Evolutionary conservation across 2,113 vertebrate genomes (phyloP), one percentile per base, ranked within the genome.

Genomic region (Gnathonemus echidnorhynchus): DNA sequence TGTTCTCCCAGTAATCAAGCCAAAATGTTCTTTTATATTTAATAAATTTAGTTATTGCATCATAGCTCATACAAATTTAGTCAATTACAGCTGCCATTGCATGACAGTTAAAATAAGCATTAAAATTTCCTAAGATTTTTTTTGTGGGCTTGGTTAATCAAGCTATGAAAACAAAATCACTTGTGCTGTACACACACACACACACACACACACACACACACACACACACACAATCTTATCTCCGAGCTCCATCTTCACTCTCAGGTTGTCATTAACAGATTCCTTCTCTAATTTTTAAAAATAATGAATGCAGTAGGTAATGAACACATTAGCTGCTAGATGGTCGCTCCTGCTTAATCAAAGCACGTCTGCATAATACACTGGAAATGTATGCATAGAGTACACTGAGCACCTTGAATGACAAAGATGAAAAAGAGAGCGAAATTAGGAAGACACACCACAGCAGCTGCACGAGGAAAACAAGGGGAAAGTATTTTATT

Each of bases 1-100:
- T 97, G 96, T 97, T 96, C 96, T 96, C 95, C 94, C 96, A 96
- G 96, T 98, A 98, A 98, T 97, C 97, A 97, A 97, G 96, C 96
- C 95, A 95, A 94, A 95, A 95, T 96, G 94, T 96, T 94, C 95
- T 97, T 97, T 88, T 88, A 62, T 70, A 74, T 88, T 97, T 95
- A 89, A 92, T 94, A 91, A 88, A 92, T 92, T 92, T 90, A 91
- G 39, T 91, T 92, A 93, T 95, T 93, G 93, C 95, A 93, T 94
- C 94, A 92, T 91, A 91, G 90, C 92, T 94, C 93, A 92, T 91
- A 93, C 91, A 92, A 97, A 97, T 97, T 96, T 96, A 96, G 96
- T 97, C 97, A 97, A 96, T 97, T 97, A 97, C 96, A 96, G 96
- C 96, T 96, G 96, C 96, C 95, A 95, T 95, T 93, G 95, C 95